phyloP scores from a whole-genome alignment of 2,113 vertebrate species.

The Salvelinus sp. region DNA sequence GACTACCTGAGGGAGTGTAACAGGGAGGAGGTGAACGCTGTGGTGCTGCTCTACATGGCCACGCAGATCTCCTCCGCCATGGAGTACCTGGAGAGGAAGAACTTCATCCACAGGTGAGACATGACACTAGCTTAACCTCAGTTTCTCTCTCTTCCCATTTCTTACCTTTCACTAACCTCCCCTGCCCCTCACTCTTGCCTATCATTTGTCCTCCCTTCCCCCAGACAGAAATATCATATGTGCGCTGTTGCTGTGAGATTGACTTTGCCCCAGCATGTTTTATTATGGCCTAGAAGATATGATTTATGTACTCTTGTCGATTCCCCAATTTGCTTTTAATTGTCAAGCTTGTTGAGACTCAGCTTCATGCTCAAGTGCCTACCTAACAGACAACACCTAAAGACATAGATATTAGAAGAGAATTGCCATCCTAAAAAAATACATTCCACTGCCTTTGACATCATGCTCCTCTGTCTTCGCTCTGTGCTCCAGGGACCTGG shows the following conservation, averaged over 20 bases:
- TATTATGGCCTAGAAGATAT: conserved; percentile 9
- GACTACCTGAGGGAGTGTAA: conserved; percentile 96
- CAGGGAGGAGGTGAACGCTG: conserved; percentile 92
- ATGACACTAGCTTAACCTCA: conserved; percentile 7
- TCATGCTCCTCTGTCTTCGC: not conserved
- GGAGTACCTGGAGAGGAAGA: conserved; percentile 99
- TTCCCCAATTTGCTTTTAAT: conserved; percentile 14
- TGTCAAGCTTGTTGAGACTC: conserved; percentile 34
- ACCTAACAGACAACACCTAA: not conserved
- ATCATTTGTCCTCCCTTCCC: not conserved
- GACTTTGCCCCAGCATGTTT: conserved; percentile 48
- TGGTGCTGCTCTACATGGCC: conserved; percentile 98
- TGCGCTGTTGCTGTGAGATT: too few species aligned
- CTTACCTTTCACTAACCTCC: too few species aligned
- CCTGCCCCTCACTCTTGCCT: not conserved
- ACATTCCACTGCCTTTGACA: not conserved
- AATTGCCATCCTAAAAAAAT: too few species aligned
- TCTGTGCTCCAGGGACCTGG: conserved; percentile 83
- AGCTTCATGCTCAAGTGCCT: conserved; percentile 15
- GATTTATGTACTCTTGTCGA: conserved; percentile 22
- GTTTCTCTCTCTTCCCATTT: not conserved
- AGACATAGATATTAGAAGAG: not conserved
- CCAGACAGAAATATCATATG: too few species aligned
- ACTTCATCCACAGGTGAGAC: conserved; percentile 94
- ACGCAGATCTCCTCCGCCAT: conserved; percentile 99